phyloP scores from a whole-genome alignment of 2,888 invertebrate genomes.

The Ophion ellenae region DNA sequence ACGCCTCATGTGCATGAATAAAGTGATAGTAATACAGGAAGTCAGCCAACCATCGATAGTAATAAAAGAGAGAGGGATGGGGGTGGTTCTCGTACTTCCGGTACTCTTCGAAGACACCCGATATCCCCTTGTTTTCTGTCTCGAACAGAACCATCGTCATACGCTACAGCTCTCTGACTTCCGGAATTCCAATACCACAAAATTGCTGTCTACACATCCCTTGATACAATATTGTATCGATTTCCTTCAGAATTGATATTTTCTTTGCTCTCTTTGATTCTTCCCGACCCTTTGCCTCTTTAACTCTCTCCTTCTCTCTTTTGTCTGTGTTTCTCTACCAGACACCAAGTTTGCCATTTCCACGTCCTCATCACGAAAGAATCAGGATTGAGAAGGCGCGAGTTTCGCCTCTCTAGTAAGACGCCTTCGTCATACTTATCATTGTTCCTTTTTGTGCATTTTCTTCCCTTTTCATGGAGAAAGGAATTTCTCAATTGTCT shows the following conservation, averaged over 20 bases:
- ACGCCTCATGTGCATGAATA: constrained; percentile 6
- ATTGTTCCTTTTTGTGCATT: constrained; percentile 32
- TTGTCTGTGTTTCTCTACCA: constrained; percentile 16
- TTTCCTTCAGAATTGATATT: constrained; percentile 47
- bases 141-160: constrained; percentile 49
- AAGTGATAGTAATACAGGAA: constrained; percentile 17
- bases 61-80: constrained; percentile 13
- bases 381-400: constrained; percentile 20
- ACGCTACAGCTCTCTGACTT: constrained; percentile 56
- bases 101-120: constrained; percentile 61
- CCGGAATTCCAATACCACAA: constrained; percentile 62
- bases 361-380: constrained; percentile 36
- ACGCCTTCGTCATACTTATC: constrained; percentile 35
- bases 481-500: neutral
- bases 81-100: constrained; percentile 15
- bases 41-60: constrained; percentile 5
- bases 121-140: constrained; percentile 28
- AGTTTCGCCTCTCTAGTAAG: constrained; percentile 29
- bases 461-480: constrained; percentile 9
- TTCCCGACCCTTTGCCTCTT: neutral
- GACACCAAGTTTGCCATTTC: constrained; percentile 42
- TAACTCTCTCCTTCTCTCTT: constrained; percentile 44
- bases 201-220: constrained; percentile 70
- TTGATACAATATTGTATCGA: constrained; percentile 69
- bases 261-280: constrained; percentile 53